Evolutionary conservation across 2,797 vertebrate species (phyloP), one percentile per base, ranked within the genome.

Genomic region (Silurus lanzhouensis): DNA sequence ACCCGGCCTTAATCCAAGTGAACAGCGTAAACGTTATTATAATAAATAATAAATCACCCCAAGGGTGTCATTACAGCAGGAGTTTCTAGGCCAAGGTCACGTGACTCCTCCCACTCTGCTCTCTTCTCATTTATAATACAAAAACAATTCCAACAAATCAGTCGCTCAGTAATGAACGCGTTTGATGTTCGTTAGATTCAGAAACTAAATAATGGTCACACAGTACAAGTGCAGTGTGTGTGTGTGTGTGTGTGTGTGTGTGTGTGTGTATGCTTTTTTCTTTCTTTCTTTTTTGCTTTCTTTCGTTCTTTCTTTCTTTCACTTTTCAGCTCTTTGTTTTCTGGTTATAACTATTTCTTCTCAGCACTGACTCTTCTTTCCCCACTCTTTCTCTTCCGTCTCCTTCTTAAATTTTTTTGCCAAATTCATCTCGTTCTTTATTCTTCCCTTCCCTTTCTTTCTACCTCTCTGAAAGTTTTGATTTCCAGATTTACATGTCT

Each of bases 101-200:
- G 10, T 52, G 48, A 52, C 48, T 52, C 48, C 48, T 52, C 48
- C 48, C 48, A 52, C 48, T 52, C 48, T 52, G 6, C 55, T 38
- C 55, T 27, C 55, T 46, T 60, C 44, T 10, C 38, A 60, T 44
- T 17, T 72, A 22, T 83, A 72, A 83, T 72, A 19, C 44, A 82
- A 60, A 60, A 60, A 60, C 68, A 72, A 61, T 83, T 72, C 38
- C 38, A 38, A 38, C 60, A 82, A 60, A 70, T 93, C 91, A 90
- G 91, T 93, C 92, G 86, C 48, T 44, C 87, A 91, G 52, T 81
- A 92, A 87, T 13, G 14, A 83, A 77, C 67, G 64, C 89, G 90
- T 95, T 94, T 94, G 91, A 94, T 94, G 94, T 94, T 91, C 58
- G 84, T 86, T 88, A 91, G 92, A 92, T 92, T 89, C 81, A 93